Conservation (phyloP, 30 jellyfish, hydroid and myxozoan species). For the Hydractinia echinata region DNA sequence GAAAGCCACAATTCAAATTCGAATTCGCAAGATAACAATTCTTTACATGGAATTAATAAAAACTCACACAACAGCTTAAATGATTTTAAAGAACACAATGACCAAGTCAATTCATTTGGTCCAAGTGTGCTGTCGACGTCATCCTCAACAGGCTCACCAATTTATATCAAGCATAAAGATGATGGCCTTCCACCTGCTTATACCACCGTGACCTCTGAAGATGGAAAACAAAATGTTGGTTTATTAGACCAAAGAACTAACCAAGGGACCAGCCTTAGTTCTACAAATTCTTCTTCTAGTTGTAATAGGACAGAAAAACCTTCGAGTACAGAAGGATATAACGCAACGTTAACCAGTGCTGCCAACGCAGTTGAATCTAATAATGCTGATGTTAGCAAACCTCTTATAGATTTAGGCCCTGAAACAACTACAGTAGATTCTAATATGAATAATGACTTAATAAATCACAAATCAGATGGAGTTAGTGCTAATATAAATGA, state of each 20-base stretch:
- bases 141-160: neutral
- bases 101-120: neutral
- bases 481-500: too few relatives aligned
- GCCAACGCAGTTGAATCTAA: too few relatives aligned
- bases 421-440: too few relatives aligned
- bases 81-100: neutral
- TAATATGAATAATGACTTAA: too few relatives aligned
- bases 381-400: too few relatives aligned
- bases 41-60: neutral
- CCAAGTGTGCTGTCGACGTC: neutral
- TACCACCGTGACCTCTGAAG: neutral
- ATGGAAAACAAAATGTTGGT: neutral
- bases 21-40: neutral
- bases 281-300: neutral
- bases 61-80: neutral
- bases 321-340: too few relatives aligned
- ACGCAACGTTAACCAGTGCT: too few relatives aligned
- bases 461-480: too few relatives aligned
- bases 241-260: neutral
- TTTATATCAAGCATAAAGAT: too few relatives aligned
- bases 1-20: neutral
- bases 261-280: neutral
- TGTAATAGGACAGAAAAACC: neutral
- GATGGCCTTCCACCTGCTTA: too few relatives aligned
- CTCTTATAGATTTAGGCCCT: too few relatives aligned